Conservation (phyloP, 2,888 invertebrate genomes). For the Strigamia crassipes region DNA sequence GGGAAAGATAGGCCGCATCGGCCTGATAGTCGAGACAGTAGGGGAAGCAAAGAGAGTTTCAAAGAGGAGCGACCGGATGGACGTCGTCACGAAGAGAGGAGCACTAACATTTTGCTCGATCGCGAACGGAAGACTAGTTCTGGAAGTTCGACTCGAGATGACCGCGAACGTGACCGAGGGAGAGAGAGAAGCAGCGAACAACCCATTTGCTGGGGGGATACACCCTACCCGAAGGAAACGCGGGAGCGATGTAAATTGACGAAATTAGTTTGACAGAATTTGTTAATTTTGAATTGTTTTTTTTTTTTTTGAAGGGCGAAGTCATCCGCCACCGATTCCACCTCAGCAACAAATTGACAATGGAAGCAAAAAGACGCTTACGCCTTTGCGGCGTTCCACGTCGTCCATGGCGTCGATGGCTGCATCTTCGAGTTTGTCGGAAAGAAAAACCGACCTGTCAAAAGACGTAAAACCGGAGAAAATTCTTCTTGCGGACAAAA, state of each 20-base stretch:
- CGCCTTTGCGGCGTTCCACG: conserved; percentile 58
- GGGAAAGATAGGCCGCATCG: conserved; percentile 62
- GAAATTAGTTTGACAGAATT: neutral
- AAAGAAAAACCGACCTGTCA: conserved; percentile 56
- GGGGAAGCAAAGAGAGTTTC: conserved; percentile 61
- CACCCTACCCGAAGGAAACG: conserved; percentile 52
- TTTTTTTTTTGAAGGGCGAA: conserved; percentile 53
- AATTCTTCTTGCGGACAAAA: conserved; percentile 49
- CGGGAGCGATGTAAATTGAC: conserved; percentile 50
- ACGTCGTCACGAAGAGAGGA: conserved; percentile 46
- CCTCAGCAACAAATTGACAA: conserved; percentile 58
- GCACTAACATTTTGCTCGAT: conserved; percentile 28
- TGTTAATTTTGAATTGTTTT: neutral
- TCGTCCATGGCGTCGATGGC: conserved; percentile 58
- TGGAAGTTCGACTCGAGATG: conserved; percentile 46
- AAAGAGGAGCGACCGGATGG: conserved; percentile 47
- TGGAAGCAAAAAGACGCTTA: conserved; percentile 57
- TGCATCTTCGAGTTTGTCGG: conserved; percentile 54
- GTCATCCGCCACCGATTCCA: conserved; percentile 58
- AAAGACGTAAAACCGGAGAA: conserved; percentile 53
- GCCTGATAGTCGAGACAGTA: conserved; percentile 65
- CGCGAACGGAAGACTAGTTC: conserved; percentile 49
- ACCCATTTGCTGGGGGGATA: conserved; percentile 52
- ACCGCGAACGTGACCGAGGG: conserved; percentile 49
- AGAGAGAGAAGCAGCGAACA: conserved; percentile 1